A percentile compares a stretch with the other conserved stretches of the same genome.
Conservation (phyloP, 2,797 vertebrate genomes). For the Crenichthys baileyi region DNA sequence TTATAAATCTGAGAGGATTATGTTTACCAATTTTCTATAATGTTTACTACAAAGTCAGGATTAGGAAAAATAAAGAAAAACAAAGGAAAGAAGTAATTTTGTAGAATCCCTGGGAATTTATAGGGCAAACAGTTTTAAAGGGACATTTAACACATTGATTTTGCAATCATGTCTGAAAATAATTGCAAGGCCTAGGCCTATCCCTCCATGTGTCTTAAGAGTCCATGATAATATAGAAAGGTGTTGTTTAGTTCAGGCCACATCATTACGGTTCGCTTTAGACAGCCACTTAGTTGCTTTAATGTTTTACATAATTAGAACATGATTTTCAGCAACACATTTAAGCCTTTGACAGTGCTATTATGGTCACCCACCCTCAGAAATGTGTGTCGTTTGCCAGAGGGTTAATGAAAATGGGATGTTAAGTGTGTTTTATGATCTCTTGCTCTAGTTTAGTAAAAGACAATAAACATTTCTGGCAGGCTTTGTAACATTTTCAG, state of each 20-base stretch:
- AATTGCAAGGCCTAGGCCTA: slow-evolving; percentile 72
- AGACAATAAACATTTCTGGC: slow-evolving; percentile 43
- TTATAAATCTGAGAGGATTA: background rate
- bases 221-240: slow-evolving; percentile 58
- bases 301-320: slow-evolving; percentile 72
- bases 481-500: slow-evolving; percentile 25
- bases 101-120: background rate
- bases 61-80: background rate
- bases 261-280: slow-evolving; percentile 60
- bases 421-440: slow-evolving; percentile 54
- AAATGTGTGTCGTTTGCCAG: slow-evolving; percentile 58
- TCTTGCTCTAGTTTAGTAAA: slow-evolving; percentile 46
- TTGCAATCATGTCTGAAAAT: slow-evolving; percentile 76
- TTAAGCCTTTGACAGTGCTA: slow-evolving; percentile 73
- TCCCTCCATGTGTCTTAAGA: slow-evolving; percentile 62
- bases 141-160: slow-evolving; percentile 76
- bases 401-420: slow-evolving; percentile 49
- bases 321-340: slow-evolving; percentile 59
- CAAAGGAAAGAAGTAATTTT: background rate
- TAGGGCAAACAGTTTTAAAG: background rate
- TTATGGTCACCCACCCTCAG: slow-evolving; percentile 57
- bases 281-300: slow-evolving; percentile 69
- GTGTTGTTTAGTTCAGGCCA: slow-evolving; percentile 70
- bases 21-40: background rate
- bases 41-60: background rate